These are phyloP conservation scores for Buathra laborator DNA, from an alignment of 2,888 invertebrate species.

Conservation along the genomic window DNA sequence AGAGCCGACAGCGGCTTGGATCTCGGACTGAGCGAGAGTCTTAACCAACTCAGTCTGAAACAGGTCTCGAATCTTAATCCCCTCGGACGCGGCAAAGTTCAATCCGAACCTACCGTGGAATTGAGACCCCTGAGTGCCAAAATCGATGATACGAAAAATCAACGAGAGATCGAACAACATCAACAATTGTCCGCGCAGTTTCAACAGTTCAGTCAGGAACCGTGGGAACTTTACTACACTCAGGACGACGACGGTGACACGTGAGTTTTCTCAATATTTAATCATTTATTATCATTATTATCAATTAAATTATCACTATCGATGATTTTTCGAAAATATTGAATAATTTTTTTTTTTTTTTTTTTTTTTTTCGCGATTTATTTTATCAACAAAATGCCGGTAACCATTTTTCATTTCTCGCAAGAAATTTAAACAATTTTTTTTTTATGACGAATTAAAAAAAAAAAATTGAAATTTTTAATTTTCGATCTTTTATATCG, in stretches of 20 bases:
- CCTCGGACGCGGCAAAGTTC: conserved; percentile 70
- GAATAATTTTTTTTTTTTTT: conserved; percentile 14
- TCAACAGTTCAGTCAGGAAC: conserved; percentile 74
- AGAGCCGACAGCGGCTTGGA: conserved; percentile 90
- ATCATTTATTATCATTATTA: conserved; percentile 34
- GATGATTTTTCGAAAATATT: neutral
- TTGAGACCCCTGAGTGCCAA: conserved; percentile 72
- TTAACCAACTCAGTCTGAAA: conserved; percentile 87
- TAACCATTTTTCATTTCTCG: conserved; percentile 7
- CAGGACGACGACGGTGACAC: conserved; percentile 95
- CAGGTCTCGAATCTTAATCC: conserved; percentile 82
- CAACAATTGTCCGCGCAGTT: conserved; percentile 59
- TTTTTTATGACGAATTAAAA: too few species aligned
- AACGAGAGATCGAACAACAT: conserved; percentile 48
- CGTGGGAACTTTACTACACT: conserved; percentile 90
- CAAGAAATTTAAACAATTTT: too few species aligned
- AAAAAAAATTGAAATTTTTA: neutral
- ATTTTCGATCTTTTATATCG: neutral
- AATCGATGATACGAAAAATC: conserved; percentile 26
- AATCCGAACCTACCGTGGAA: conserved; percentile 74
- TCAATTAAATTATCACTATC: neutral
- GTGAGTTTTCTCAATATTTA: conserved; percentile 87
- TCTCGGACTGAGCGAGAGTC: conserved; percentile 87
- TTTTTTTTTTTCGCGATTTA: conserved; percentile 14
- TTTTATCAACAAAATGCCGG: too few species aligned